A percentile compares a stretch with the other conserved stretches of the same genome.
Conservation (phyloP, 2,888 invertebrate species). For the Dyspetes luteomarginatus region DNA sequence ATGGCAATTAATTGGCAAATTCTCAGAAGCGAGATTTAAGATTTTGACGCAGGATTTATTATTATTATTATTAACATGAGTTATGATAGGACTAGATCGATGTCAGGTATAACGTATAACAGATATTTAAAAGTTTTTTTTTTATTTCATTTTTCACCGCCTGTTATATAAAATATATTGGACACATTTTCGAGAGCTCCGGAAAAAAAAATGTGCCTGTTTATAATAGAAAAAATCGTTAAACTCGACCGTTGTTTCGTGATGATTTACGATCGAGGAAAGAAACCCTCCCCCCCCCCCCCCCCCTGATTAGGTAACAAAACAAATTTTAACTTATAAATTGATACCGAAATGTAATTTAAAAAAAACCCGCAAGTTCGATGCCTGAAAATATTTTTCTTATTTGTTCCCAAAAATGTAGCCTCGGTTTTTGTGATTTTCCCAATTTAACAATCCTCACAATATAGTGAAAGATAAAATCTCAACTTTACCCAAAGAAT, state of each 20-base stretch:
- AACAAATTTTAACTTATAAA: too few species aligned
- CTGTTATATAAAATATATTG: neutral
- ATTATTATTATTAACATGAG: neutral
- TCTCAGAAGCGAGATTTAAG: constrained; percentile 16
- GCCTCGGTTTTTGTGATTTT: neutral
- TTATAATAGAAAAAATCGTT: neutral
- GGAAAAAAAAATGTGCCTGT: neutral
- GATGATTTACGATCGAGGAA: neutral
- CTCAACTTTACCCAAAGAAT: neutral
- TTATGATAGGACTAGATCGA: neutral
- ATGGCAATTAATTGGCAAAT: constrained; percentile 27
- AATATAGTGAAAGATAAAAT: too few species aligned
- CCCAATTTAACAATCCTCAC: neutral
- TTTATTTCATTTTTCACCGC: neutral
- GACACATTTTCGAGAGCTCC: too few species aligned
- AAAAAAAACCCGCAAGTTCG: neutral
- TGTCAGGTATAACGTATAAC: neutral
- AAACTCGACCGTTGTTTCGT: neutral
- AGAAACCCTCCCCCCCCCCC: neutral
- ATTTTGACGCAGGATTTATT: too few species aligned
- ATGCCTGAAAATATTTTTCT: neutral
- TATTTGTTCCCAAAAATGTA: neutral
- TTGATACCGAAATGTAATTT: neutral
- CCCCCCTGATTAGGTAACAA: too few species aligned
- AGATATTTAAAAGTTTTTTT: neutral